Base-by-base conservation (phyloP, 2,888 invertebrate species). In the Torymus auratus region DNA sequence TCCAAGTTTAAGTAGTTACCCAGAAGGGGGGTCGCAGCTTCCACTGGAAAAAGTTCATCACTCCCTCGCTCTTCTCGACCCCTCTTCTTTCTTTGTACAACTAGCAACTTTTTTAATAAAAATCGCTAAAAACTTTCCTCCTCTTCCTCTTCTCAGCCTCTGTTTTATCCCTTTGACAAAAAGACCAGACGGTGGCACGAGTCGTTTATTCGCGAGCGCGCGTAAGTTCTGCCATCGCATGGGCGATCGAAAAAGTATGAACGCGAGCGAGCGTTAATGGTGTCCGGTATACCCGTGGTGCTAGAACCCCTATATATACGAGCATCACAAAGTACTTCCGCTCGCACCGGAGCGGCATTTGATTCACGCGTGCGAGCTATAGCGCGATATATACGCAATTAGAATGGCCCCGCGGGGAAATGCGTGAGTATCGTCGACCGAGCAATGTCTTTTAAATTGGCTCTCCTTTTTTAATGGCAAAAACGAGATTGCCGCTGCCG, bases 81-180 rank as follows among this genome's bases (percentile, higher is more conserved):
- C 41, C 41, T 41, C 41, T 41, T 41, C 41, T 7, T 41, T 41
- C 53, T 68, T 13, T 58, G 58, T 67, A 15, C 60, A 13, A 75
- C 67, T 20, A 14, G 64, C 28, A 78, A 78, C 64, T 78, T 78
- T 67, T 78, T 72, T 72, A 78, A 78, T 78, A 78, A 67, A 78
- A 78, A 72, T 67, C 23, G 50, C 41, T 58, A 53, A 71, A 65
- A 78, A 71, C 56, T 58, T 71, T 60, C 20, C 11, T 17, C 20
- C 60, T 17, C 3, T 7, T 17, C n/a, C 3, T 60, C 17, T 17
- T 60, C n/a, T 60, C 62, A 28, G 12, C 65, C 14, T 62, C 14
- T n/a, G 23, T 62, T 62, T 28, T 10, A 60, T 15, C 11, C 2
- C 41, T 23, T 1, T 13, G 7, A 41, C 41, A 41, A 41, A 41